A percentile compares a stretch with the other conserved stretches of the same genome.
Conservation (phyloP, 2,113 vertebrate genomes). For the Tragelaphus imberbis region DNA sequence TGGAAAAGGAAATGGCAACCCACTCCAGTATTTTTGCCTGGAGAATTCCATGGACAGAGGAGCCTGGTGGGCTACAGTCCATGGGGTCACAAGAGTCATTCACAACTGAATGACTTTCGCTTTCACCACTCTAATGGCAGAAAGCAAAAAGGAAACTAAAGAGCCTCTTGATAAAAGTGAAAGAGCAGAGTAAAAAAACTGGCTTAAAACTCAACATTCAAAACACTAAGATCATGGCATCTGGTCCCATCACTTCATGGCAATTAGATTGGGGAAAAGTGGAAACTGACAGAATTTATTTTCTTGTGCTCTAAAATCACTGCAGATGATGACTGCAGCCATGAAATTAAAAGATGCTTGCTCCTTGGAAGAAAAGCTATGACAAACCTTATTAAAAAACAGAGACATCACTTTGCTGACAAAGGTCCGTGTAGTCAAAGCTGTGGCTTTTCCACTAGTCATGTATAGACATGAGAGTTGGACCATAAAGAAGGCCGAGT, state of each 20-base stretch:
- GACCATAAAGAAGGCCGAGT: neutral
- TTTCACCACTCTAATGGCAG: neutral
- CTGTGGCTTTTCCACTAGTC: neutral
- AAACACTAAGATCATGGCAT: neutral
- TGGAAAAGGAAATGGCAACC: neutral
- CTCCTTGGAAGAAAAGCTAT: neutral
- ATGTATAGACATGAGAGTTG: neutral
- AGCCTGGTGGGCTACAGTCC: neutral
- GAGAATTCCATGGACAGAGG: neutral
- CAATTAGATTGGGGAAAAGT: neutral
- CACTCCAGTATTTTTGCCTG: neutral
- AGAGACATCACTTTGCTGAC: neutral
- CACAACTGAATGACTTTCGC: neutral
- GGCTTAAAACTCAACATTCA: neutral
- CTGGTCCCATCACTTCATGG: neutral
- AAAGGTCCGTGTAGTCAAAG: neutral
- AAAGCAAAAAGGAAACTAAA: neutral
- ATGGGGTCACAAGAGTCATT: neutral
- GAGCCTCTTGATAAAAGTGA: neutral
- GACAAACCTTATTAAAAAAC: neutral
- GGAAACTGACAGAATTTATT: neutral
- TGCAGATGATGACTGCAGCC: neutral
- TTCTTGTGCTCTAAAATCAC: neutral
- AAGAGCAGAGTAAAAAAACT: neutral
- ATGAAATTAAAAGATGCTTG: neutral